These are phyloP conservation scores for Drosophila sp. DNA, from an alignment of 1,140 invertebrate species.

Conservation along the genomic window DNA sequence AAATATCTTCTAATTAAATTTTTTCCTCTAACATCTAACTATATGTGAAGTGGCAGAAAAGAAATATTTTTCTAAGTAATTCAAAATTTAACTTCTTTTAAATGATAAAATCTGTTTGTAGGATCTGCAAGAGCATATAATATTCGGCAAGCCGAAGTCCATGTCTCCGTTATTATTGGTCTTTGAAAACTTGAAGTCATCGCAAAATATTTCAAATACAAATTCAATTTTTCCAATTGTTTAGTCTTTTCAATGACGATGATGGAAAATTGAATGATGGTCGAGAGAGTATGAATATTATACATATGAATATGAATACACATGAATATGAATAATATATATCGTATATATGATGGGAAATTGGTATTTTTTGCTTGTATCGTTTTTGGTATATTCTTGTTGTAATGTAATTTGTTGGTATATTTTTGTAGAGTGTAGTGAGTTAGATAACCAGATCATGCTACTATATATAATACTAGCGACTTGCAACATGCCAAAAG, in stretches of 20 bases:
- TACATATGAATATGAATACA: constrained; percentile 21
- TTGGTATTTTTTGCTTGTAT: constrained; percentile 44
- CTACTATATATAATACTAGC: constrained; percentile 28
- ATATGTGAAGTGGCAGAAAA: no score
- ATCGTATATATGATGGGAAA: constrained; percentile 25
- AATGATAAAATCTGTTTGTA: neutral
- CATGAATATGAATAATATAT: constrained; percentile 22
- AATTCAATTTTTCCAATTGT: constrained; percentile 66
- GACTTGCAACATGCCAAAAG: constrained; percentile 34
- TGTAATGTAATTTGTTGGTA: constrained; percentile 54
- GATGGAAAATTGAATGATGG: constrained; percentile 66
- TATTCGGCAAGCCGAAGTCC: neutral
- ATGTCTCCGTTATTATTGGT: constrained; percentile 15
- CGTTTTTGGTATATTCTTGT: constrained; percentile 25
- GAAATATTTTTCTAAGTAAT: no score
- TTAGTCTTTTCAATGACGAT: constrained; percentile 43
- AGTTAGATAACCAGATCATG: constrained; percentile 16
- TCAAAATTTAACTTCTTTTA: no score
- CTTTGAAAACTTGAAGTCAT: constrained; percentile 38
- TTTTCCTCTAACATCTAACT: no score
- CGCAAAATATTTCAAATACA: constrained; percentile 50
- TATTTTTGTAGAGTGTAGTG: constrained; percentile 63
- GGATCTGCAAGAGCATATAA: constrained; percentile 14
- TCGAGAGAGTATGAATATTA: constrained; percentile 34
- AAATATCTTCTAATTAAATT: no score